These are phyloP conservation scores for Limanda limanda DNA, from an alignment of 2,113 vertebrate genomes.

Conservation along the genomic window DNA sequence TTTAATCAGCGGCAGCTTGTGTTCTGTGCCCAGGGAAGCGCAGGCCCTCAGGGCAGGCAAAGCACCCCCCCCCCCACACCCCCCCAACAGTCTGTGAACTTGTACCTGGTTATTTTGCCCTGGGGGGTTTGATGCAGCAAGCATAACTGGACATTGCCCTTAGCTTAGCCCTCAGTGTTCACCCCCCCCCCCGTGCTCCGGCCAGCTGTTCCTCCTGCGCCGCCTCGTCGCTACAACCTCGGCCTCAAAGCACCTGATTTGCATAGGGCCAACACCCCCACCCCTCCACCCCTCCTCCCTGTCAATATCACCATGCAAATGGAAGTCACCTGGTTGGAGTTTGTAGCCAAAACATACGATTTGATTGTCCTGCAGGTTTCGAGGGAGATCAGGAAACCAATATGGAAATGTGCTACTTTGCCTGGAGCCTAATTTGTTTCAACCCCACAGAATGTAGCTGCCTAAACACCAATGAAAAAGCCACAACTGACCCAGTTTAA, in stretches of 20 bases:
- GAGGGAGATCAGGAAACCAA: constrained; percentile 66
- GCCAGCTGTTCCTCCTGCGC: constrained; percentile 53
- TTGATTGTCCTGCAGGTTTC: constrained; percentile 42
- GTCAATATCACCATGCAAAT: constrained; percentile 63
- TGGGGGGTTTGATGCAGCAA: constrained; percentile 53
- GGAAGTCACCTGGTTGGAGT: constrained; percentile 49
- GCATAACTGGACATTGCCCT: constrained; percentile 54
- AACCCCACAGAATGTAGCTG: constrained; percentile 47
- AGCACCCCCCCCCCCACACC: not conserved
- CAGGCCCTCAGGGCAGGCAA: constrained; percentile 61
- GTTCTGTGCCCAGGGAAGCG: constrained; percentile 22
- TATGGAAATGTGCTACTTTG: constrained; percentile 72
- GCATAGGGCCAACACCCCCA: constrained; percentile 39
- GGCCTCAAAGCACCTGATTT: constrained; percentile 40
- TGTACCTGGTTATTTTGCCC: constrained; percentile 50
- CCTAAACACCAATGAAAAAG: constrained; percentile 49
- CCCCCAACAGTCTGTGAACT: not conserved
- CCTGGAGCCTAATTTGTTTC: constrained; percentile 66
- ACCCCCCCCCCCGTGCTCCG: constrained; percentile 19
- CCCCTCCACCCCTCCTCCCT: not conserved
- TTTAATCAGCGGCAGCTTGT: constrained; percentile 73
- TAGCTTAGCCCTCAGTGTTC: constrained; percentile 26
- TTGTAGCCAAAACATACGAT: constrained; percentile 62
- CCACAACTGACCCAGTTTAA: constrained; percentile 43
- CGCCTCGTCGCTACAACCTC: not conserved